Evolutionary conservation across 2,113 vertebrate genomes (phyloP), one percentile per base, ranked within the genome.

Genomic region (Macrotis lagotis): DNA sequence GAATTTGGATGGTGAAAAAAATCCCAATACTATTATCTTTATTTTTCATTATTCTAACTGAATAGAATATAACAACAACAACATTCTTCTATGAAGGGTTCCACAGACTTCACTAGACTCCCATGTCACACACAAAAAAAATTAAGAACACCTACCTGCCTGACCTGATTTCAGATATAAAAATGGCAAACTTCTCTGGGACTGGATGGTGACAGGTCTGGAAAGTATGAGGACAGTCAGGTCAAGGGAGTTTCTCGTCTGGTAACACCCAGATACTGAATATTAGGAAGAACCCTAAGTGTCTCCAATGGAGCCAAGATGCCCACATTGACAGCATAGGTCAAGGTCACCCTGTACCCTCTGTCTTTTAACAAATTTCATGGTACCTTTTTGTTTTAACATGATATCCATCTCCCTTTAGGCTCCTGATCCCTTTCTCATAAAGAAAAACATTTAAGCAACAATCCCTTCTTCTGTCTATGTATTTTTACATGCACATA

Each of bases 251-350:
- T 91, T 53, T 47, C 91, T 90, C 52, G 7, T 1, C 12, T 47
- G 96, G 96, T 24, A 90, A 96, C 96, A 88, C 96, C 96, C 95
- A 94, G 92, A 95, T 94, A 96, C 90, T 48, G n/a, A 83, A 25
- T 37, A 28, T 48, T 94, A n/a, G 51, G 91, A 91, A 55, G 96
- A 94, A 88, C 91, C 66, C 22, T 53, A 52, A 91, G 93, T 91
- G 44, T n/a, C 12, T 94, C 94, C 89, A 91, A 95, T 88, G 53
- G n/a, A 8, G 66, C 66, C 37, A 0, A 49, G 93, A 90, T 74
- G 37, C 16, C 51, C 37, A 11, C 16, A 22, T 37, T 14, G 90
- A 91, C 89, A 0, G 10, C 25, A 88, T 53, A 8, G 48, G 90
- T 89, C 66, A 53, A 50, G 52, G 50, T 12, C 93, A 51, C 83